These are phyloP conservation scores for Acanthacorydalis orientalis DNA, from an alignment of 2,888 invertebrate genomes.

Conservation along the genomic window DNA sequence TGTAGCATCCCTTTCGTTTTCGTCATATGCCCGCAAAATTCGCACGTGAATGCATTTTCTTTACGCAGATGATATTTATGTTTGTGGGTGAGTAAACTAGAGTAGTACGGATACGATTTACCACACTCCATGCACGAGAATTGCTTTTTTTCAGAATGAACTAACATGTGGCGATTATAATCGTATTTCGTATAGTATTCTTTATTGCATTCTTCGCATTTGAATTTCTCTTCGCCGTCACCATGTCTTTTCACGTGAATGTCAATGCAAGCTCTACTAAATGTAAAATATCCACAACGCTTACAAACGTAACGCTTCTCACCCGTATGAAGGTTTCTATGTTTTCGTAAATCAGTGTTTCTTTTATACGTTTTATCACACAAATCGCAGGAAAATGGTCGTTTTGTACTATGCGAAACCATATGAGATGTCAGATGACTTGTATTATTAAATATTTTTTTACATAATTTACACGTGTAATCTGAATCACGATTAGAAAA, in stretches of 20 bases:
- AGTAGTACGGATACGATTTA: background rate
- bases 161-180: conserved; percentile 2
- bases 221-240: background rate
- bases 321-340: background rate
- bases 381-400: background rate
- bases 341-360: background rate
- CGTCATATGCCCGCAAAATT: background rate
- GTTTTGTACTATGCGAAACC: background rate
- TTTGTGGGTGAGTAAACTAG: background rate
- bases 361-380: background rate
- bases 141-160: background rate
- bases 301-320: background rate
- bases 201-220: background rate
- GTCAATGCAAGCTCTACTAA: background rate
- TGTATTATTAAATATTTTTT: background rate
- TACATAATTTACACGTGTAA: background rate
- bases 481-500: too few species aligned
- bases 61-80: background rate
- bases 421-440: background rate
- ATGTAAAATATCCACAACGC: background rate
- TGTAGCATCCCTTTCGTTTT: background rate
- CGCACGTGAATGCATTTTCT: background rate
- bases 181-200: conserved; percentile 6
- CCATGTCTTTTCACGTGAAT: background rate
- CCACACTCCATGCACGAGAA: background rate